These are phyloP conservation scores for Amphiprion percula DNA, from an alignment of 2,113 vertebrate species.

Conservation along the genomic window DNA sequence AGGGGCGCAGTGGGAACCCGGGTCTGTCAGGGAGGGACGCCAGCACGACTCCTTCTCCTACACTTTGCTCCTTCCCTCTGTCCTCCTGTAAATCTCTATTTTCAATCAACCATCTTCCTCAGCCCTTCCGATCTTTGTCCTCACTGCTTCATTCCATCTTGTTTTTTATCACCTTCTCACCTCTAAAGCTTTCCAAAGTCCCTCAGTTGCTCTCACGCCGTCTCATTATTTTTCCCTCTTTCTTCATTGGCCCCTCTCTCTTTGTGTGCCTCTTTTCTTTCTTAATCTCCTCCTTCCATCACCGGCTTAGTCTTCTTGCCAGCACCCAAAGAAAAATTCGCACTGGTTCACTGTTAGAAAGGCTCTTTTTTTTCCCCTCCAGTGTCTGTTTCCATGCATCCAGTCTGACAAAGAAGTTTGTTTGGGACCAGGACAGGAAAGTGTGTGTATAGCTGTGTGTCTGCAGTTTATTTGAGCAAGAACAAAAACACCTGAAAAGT, in stretches of 20 bases:
- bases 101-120: conserved; percentile 21
- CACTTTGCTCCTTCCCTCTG: conserved; percentile 18
- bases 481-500: neutral
- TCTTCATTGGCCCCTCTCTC: conserved; percentile 34
- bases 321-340: conserved; percentile 72
- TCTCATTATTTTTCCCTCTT: conserved; percentile 52
- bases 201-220: conserved; percentile 40
- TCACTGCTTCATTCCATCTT: neutral
- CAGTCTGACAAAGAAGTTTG: conserved; percentile 57
- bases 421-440: conserved; percentile 34
- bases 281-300: conserved; percentile 60
- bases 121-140: neutral
- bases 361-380: conserved; percentile 36
- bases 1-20: conserved; percentile 64
- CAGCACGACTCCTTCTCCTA: conserved; percentile 58
- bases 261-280: conserved; percentile 48
- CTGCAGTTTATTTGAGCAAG: conserved; percentile 5
- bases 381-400: conserved; percentile 66
- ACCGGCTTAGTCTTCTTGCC: conserved; percentile 49
- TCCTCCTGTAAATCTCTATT: conserved; percentile 32
- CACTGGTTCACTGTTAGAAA: conserved; percentile 65
- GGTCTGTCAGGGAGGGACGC: conserved; percentile 63
- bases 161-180: neutral
- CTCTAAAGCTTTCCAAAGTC: conserved; percentile 44
- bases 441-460: conserved; percentile 11